These are phyloP conservation scores for Leuciscus waleckii DNA, from an alignment of 2,797 vertebrate species.

Conservation along the genomic window DNA sequence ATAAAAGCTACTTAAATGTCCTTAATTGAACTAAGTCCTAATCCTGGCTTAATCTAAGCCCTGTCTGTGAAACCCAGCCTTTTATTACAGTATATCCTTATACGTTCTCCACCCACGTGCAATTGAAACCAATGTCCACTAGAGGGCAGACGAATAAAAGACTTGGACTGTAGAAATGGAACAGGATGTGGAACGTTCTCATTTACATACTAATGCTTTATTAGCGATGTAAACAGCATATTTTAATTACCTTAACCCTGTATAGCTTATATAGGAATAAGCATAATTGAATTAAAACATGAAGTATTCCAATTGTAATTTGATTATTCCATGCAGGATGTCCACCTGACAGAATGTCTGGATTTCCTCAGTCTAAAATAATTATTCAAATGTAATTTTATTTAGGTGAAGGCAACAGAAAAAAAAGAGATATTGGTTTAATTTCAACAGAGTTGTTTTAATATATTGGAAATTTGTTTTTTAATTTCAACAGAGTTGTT, in stretches of 20 bases:
- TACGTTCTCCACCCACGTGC: background rate
- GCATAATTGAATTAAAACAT: background rate
- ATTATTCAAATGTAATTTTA: too few relatives aligned
- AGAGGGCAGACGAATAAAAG: slow-evolving; percentile 22
- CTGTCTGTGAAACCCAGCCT: too few relatives aligned
- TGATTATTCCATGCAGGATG: background rate
- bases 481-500: too few relatives aligned
- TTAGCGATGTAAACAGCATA: background rate
- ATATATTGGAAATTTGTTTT: too few relatives aligned
- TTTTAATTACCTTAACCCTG: background rate
- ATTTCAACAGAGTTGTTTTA: background rate
- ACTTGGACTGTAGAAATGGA: background rate
- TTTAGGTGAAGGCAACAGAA: background rate
- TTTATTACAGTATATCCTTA: too few relatives aligned
- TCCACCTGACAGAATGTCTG: background rate
- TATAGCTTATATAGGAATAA: background rate
- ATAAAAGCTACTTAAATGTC: too few relatives aligned
- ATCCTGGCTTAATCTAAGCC: too few relatives aligned
- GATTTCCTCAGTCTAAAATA: background rate
- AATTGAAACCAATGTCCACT: slow-evolving; percentile 12
- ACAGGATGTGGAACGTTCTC: background rate
- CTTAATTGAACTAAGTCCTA: too few relatives aligned
- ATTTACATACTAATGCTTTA: background rate
- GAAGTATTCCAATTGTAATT: background rate
- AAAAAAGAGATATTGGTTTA: background rate